A percentile compares a stretch with the other conserved stretches of the same genome.
phyloP scores from a whole-genome alignment of 2,888 invertebrate species.

The Sicus ferrugineus region DNA sequence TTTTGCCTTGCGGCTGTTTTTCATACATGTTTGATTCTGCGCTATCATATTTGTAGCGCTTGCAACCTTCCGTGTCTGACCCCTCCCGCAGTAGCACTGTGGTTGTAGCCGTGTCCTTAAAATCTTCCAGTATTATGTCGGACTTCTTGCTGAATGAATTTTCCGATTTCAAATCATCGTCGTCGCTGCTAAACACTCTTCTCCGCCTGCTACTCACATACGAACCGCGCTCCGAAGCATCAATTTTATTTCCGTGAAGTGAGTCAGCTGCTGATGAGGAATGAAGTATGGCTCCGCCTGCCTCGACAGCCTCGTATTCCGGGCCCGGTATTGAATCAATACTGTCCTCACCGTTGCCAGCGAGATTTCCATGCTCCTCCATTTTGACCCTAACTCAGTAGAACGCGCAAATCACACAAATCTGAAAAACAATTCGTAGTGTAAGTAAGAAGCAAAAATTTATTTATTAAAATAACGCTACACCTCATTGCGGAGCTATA shows the following conservation, averaged over 20 bases:
- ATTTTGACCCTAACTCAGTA: no score
- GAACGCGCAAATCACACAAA: background rate
- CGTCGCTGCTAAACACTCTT: background rate
- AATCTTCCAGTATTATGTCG: background rate
- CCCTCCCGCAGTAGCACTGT: background rate
- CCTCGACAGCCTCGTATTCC: slow-evolving; percentile 46
- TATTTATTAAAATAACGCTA: background rate
- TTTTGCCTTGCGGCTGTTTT: background rate
- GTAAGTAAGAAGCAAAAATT: background rate
- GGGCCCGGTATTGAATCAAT: slow-evolving; percentile 57
- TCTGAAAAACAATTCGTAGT: slow-evolving; percentile 7
- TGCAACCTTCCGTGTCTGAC: background rate
- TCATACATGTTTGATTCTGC: background rate
- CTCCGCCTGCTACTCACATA: background rate
- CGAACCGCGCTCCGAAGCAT: no score
- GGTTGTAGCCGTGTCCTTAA: background rate
- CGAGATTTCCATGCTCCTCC: slow-evolving; percentile 29
- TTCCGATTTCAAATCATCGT: slow-evolving; percentile 29
- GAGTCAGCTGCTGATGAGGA: slow-evolving; percentile 14
- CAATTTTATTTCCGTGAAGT: slow-evolving; percentile 5
- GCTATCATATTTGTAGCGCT: background rate
- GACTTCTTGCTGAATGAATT: slow-evolving; percentile 6
- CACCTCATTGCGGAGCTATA: background rate
- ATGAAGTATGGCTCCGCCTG: background rate
- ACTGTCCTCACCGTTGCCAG: slow-evolving; percentile 47